phyloP scores from a whole-genome alignment of 2,797 vertebrate species.

The Thalassophryne amazonica region DNA sequence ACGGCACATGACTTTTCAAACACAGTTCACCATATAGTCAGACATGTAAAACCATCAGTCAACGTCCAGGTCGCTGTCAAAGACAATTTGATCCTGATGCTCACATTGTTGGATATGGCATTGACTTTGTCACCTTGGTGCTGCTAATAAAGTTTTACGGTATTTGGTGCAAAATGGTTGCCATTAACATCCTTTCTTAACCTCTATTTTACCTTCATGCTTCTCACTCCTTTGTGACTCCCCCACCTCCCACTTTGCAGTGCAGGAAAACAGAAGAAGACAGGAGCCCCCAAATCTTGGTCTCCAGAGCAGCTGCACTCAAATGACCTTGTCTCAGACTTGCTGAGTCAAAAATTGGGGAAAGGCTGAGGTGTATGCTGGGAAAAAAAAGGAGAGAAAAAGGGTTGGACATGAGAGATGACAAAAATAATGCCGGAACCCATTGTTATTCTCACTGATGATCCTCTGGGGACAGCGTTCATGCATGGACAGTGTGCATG shows the following conservation, averaged over 20 bases:
- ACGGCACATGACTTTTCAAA: no score
- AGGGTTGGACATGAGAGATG: slow-evolving; percentile 13
- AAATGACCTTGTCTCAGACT: slow-evolving; percentile 77
- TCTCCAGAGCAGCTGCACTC: slow-evolving; percentile 77
- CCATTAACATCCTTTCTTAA: slow-evolving; percentile 66
- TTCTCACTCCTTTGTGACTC: slow-evolving; percentile 16
- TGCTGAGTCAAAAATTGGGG: slow-evolving; percentile 80
- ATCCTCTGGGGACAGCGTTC: slow-evolving; percentile 10
- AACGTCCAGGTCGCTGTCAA: no score
- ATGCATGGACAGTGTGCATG: not conserved
- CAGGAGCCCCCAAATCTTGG: slow-evolving; percentile 49
- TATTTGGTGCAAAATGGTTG: slow-evolving; percentile 72
- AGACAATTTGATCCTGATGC: slow-evolving; percentile 14
- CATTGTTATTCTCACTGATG: slow-evolving; percentile 19
- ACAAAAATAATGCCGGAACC: slow-evolving; percentile 15
- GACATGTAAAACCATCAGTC: no score
- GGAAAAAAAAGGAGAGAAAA: slow-evolving; percentile 21
- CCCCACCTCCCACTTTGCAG: slow-evolving; percentile 32
- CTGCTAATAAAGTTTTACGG: slow-evolving; percentile 70
- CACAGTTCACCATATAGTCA: not conserved
- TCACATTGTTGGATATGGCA: slow-evolving; percentile 5
- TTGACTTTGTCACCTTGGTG: slow-evolving; percentile 38
- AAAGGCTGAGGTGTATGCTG: slow-evolving; percentile 47
- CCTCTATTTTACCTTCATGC: slow-evolving; percentile 60
- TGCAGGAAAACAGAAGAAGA: slow-evolving; percentile 35